Conservation (phyloP, 2,888 invertebrate genomes). For the Plemyria rubiginata region DNA sequence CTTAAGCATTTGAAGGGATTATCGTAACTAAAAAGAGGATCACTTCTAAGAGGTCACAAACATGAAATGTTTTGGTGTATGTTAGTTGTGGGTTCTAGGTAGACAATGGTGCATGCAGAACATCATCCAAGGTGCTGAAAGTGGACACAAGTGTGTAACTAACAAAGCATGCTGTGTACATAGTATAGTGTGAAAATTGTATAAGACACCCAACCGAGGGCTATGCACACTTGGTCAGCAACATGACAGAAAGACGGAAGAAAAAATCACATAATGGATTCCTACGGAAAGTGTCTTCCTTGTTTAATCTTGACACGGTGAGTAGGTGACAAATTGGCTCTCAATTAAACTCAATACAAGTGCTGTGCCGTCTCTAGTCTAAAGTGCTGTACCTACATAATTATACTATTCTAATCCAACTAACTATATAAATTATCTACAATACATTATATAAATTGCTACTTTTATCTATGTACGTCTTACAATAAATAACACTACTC, state of each 20-base stretch:
- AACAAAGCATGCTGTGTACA: conserved; percentile 85
- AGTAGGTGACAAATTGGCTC: conserved; percentile 70
- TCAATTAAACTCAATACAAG: conserved; percentile 37
- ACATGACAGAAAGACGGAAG: conserved; percentile 85
- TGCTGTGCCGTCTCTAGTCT: conserved; percentile 24
- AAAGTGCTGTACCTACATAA: neutral
- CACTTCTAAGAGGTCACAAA: conserved; percentile 57
- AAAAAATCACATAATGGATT: conserved; percentile 88
- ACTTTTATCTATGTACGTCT: conserved; percentile 24
- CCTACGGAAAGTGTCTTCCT: conserved; percentile 94
- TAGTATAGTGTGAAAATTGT: conserved; percentile 76
- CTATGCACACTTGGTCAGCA: conserved; percentile 76
- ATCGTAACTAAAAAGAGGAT: conserved; percentile 51
- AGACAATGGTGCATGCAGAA: conserved; percentile 82
- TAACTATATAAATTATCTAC: neutral
- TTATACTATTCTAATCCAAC: conserved; percentile 16
- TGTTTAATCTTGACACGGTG: conserved; percentile 95
- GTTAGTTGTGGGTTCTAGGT: conserved; percentile 83
- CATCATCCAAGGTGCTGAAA: conserved; percentile 75
- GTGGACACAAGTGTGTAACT: conserved; percentile 82
- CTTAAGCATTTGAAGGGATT: conserved; percentile 67
- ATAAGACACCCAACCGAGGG: conserved; percentile 66
- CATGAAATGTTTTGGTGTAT: conserved; percentile 79
- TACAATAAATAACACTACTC: neutral
- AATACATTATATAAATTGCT: conserved; percentile 3